Percentiles rank a stretch among this genome's conserved stretches.
Conservation (phyloP, 2,797 vertebrate species). For the Scolopax bukidnonensis region DNA sequence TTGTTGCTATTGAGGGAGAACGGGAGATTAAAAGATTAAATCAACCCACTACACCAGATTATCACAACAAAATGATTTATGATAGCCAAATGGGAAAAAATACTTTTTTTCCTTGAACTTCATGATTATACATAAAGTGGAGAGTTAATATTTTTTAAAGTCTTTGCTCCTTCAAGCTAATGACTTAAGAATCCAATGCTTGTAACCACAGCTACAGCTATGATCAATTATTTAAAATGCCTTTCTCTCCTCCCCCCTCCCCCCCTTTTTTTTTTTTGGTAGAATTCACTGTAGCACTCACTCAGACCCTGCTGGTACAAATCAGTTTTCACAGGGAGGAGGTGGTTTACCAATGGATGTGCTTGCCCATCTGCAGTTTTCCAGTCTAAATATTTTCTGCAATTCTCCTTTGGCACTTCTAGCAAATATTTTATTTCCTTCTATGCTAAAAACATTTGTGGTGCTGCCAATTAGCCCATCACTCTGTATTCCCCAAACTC, state of each 20-base stretch:
- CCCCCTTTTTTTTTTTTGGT: conserved; percentile 27
- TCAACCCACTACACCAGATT: neutral
- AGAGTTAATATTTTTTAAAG: conserved; percentile 38
- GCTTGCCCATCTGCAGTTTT: conserved; percentile 51
- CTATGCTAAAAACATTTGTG: neutral
- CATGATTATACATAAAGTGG: neutral
- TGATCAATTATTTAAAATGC: conserved; percentile 35
- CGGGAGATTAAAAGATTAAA: neutral
- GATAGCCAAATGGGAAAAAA: neutral
- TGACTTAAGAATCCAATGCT: conserved; percentile 26
- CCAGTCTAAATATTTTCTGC: conserved; percentile 26
- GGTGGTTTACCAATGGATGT: conserved; percentile 25
- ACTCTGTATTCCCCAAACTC: conserved; percentile 14
- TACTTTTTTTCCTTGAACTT: neutral
- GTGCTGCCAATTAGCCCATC: neutral
- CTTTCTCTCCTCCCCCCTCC: neutral
- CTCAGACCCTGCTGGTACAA: conserved; percentile 55
- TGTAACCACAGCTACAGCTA: conserved; percentile 28
- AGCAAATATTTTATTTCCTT: conserved; percentile 61
- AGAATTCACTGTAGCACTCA: conserved; percentile 21
- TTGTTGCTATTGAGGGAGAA: neutral
- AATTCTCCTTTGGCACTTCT: neutral
- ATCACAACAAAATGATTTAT: neutral
- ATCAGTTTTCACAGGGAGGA: conserved; percentile 54
- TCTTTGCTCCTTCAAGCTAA: conserved; percentile 40